Evolutionary conservation across 1,140 invertebrate genomes (phyloP).

Genomic region (Penaeus chinensis): DNA sequence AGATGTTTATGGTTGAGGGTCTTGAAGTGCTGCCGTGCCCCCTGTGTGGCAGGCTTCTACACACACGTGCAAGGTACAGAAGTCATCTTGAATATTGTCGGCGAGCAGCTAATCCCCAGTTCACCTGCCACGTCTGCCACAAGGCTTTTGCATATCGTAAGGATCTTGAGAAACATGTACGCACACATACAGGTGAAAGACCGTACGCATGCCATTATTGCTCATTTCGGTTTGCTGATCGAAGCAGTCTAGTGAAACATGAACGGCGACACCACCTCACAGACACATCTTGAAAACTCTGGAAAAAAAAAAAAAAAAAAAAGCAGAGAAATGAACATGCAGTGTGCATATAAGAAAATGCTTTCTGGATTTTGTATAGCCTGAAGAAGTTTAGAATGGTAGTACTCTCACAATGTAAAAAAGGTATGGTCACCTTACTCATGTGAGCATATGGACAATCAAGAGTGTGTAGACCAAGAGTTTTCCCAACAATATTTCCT

Average conservation of each 20-base stretch:
- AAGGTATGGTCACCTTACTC: too few relatives aligned
- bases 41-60: constrained; percentile 48
- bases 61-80: constrained; percentile 34
- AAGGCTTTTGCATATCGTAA: constrained; percentile 70
- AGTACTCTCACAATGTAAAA: too few relatives aligned
- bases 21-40: constrained; percentile 40
- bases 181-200: constrained; percentile 82
- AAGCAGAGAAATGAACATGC: neutral
- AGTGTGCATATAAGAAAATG: neutral
- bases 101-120: constrained; percentile 67
- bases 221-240: constrained; percentile 86
- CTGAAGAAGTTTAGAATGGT: too few relatives aligned
- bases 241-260: constrained; percentile 77
- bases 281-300: constrained; percentile 76
- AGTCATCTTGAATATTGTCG: constrained; percentile 55
- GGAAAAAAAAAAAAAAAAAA: too few relatives aligned
- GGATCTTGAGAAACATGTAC: constrained; percentile 75
- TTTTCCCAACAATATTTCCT: too few relatives aligned
- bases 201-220: constrained; percentile 86
- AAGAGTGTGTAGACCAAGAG: too few relatives aligned
- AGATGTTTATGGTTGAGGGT: constrained; percentile 36
- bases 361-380: too few relatives aligned
- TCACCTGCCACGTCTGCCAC: constrained; percentile 73
- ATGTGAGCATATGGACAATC: too few relatives aligned
- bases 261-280: constrained; percentile 82